A percentile compares a stretch with the other conserved stretches of the same genome.
These are phyloP conservation scores for Cavia porcellus DNA, from an alignment of 2,113 vertebrate species.

Conservation along the genomic window DNA sequence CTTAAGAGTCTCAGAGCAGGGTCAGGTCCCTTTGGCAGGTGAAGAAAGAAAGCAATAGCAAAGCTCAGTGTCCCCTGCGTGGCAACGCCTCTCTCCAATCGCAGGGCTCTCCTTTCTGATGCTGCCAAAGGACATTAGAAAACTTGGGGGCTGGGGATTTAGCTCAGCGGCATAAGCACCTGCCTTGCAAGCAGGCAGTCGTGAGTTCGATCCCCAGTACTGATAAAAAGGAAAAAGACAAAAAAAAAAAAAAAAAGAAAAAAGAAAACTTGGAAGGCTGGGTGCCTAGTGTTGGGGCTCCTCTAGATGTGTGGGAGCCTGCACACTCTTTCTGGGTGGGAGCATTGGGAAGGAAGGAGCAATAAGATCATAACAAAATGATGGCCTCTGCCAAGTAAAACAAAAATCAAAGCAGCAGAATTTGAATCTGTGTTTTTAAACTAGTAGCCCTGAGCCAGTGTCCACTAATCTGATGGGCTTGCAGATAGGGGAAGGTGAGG, in stretches of 20 bases:
- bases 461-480: background rate
- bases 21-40: background rate
- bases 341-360: too few relatives aligned
- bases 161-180: too few relatives aligned
- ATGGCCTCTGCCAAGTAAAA: background rate
- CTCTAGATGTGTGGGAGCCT: accelerated
- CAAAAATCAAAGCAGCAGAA: background rate
- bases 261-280: background rate
- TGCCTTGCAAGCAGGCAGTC: too few relatives aligned
- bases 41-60: background rate
- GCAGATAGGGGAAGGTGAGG: background rate
- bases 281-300: background rate
- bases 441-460: background rate
- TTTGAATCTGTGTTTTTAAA: background rate
- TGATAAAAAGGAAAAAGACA: too few relatives aligned
- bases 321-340: background rate
- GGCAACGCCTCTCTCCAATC: background rate
- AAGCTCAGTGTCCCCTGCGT: background rate
- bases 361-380: background rate
- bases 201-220: too few relatives aligned
- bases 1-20: background rate
- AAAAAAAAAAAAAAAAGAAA: background rate
- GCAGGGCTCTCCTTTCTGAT: background rate
- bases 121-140: background rate
- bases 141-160: background rate